A percentile compares a stretch with the other conserved stretches of the same genome.
Evolutionary conservation across 2,888 invertebrate genomes (phyloP).

Genomic region (Nemurella pictetii): DNA sequence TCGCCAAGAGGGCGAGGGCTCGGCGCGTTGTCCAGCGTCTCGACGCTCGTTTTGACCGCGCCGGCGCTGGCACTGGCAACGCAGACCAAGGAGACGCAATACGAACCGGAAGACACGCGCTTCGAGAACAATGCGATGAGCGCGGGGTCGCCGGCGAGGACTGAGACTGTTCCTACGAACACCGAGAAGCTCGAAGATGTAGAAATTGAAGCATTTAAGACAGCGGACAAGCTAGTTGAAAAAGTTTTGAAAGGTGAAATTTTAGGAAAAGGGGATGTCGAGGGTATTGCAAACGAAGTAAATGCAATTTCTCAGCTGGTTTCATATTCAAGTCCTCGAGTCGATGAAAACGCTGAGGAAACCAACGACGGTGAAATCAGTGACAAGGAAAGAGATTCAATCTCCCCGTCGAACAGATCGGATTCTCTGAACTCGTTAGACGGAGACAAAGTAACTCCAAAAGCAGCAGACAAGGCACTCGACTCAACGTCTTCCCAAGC

Average conservation of each 20-base stretch:
- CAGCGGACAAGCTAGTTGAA: background rate
- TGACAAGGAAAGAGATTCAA: background rate
- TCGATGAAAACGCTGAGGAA: background rate
- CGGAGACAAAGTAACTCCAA: background rate
- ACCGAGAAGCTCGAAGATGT: background rate
- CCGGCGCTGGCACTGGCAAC: background rate
- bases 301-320: background rate
- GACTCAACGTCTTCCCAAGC: background rate
- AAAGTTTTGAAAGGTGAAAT: background rate
- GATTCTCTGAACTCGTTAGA: background rate
- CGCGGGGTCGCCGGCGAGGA: background rate
- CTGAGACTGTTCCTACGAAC: background rate
- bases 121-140: background rate
- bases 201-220: background rate
- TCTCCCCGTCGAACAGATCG: background rate
- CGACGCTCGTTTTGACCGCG: background rate
- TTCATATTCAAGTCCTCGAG: background rate
- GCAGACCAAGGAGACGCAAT: background rate
- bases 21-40: background rate
- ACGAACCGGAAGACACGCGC: background rate
- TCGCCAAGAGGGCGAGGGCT: too few relatives aligned
- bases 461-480: background rate
- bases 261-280: background rate
- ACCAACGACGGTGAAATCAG: background rate
- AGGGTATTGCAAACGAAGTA: background rate